These are phyloP conservation scores for Pristionchus entomophagus DNA, from an alignment of 2,888 invertebrate genomes.

Conservation along the genomic window DNA sequence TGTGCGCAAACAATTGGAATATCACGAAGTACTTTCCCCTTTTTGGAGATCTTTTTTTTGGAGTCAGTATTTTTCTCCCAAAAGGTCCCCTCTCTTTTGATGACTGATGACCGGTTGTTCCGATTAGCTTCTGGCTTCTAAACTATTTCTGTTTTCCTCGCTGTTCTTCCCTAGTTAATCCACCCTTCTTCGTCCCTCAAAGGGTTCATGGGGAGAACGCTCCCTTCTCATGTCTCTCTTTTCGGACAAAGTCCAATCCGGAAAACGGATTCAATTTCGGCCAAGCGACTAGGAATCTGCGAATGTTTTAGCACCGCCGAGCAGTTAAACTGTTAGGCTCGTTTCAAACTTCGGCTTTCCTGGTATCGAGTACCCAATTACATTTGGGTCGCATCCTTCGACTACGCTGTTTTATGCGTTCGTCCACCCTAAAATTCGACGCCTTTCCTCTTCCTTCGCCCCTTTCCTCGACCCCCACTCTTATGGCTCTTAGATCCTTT, in stretches of 20 bases:
- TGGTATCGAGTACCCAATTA: slow-evolving; percentile 29
- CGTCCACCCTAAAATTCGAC: slow-evolving; percentile 13
- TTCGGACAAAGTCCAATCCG: slow-evolving; percentile 32
- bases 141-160: neutral
- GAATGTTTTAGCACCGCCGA: slow-evolving; percentile 33
- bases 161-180: neutral
- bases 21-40: no score
- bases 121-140: no score
- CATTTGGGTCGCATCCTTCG: slow-evolving; percentile 33
- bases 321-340: slow-evolving; percentile 11
- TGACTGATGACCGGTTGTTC: no score
- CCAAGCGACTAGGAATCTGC: neutral
- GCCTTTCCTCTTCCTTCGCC: neutral
- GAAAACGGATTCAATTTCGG: slow-evolving; percentile 14
- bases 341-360: slow-evolving; percentile 14
- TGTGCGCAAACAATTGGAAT: no score
- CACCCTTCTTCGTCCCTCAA: neutral
- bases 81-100: no score
- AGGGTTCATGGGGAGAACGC: neutral
- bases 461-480: neutral
- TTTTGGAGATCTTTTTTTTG: no score
- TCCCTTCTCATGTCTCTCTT: neutral
- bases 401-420: slow-evolving; percentile 26
- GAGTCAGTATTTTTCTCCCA: no score
- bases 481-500: slow-evolving; percentile 19